Percentiles rank a stretch among this genome's conserved stretches.
Evolutionary conservation across 2,888 invertebrate species (phyloP).

Genomic region (Eurytoma adleriae): DNA sequence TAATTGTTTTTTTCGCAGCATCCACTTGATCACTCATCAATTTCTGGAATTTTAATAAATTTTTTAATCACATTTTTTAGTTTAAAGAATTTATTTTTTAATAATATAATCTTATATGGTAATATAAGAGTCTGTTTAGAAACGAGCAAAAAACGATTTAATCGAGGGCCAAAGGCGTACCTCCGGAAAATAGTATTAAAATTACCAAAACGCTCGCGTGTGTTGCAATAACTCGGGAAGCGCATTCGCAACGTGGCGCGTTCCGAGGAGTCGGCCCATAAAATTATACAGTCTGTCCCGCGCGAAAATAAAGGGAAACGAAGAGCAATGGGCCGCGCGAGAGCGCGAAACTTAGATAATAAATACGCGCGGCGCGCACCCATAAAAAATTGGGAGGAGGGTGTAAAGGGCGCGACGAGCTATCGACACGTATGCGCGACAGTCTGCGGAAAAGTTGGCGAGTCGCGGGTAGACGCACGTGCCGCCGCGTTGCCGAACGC

Average conservation of each 20-base stretch:
- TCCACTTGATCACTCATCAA: not conserved
- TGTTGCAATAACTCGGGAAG: conserved; percentile 16
- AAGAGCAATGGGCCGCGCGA: conserved; percentile 21
- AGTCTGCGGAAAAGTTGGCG: conserved; percentile 34
- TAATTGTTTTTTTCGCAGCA: not conserved
- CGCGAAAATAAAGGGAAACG: conserved; percentile 14
- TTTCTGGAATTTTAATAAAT: not conserved
- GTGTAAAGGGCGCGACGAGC: conserved; percentile 12
- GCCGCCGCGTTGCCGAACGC: conserved; percentile 49
- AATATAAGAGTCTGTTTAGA: too few relatives aligned
- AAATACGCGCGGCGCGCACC: conserved; percentile 46
- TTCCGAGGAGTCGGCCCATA: conserved; percentile 34
- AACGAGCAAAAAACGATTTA: too few relatives aligned
- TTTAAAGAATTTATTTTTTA: too few relatives aligned
- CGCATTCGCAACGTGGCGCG: conserved; percentile 20
- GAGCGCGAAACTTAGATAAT: conserved; percentile 53
- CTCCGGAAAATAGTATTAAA: conserved; percentile 13
- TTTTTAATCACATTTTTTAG: too few relatives aligned
- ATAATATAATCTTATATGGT: too few relatives aligned
- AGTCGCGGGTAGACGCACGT: conserved; percentile 21
- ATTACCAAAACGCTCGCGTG: conserved; percentile 27
- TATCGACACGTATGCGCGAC: conserved; percentile 44
- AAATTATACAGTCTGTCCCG: conserved; percentile 48
- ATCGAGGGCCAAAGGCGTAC: too few relatives aligned
- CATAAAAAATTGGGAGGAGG: conserved; percentile 28